Evolutionary conservation across 2,888 invertebrate species (phyloP), one percentile per base, ranked within the genome.

Genomic region (Drosophila mayaguana): DNA sequence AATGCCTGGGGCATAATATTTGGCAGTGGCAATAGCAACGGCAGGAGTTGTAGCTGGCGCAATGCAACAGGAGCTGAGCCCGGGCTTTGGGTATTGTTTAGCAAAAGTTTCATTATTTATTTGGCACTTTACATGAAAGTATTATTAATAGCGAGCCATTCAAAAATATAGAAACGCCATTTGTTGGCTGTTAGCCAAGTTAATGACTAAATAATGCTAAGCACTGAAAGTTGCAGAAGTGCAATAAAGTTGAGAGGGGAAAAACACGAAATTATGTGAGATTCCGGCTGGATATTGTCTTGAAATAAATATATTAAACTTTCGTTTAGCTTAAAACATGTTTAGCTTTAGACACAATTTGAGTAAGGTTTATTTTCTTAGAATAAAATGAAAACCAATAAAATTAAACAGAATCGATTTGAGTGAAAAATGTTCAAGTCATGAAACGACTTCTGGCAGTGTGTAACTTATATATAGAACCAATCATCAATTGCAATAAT

Each of bases 1-100:
- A 83, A 72, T 42, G 75, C 75, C 80, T 75, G 54, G 85, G 85
- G 81, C 80, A 71, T 73, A 77, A 81, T 83, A 83, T 74, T 72
- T 74, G 59, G 63, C 75, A 76, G 72, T 53, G 61, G 61, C 45
- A 32, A 51, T 42, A 57, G 61, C 45, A 32, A 51, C 38, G 62
- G 32, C 38, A 3, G 22, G n/a, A 22, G 51, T 8, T 25, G n/a
- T 22, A 14, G 22, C 38, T 32, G 50, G 16, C 22, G 46, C 51
- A 73, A 36, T 69, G 77, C 70, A 77, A 66, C 74, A 61, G 54
- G 43, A 70, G n/a, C 64, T 38, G 12, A 2, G 61, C 28, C 42
- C 56, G 56, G 56, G 65, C 69, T 61, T 28, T 43, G 32, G 55
- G 56, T 57, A 62, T 66, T 71, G 50, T 74, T 78, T 72, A 42